Base-by-base conservation (phyloP, 2,888 invertebrate species). In the Ornithoptera priamus region DNA sequence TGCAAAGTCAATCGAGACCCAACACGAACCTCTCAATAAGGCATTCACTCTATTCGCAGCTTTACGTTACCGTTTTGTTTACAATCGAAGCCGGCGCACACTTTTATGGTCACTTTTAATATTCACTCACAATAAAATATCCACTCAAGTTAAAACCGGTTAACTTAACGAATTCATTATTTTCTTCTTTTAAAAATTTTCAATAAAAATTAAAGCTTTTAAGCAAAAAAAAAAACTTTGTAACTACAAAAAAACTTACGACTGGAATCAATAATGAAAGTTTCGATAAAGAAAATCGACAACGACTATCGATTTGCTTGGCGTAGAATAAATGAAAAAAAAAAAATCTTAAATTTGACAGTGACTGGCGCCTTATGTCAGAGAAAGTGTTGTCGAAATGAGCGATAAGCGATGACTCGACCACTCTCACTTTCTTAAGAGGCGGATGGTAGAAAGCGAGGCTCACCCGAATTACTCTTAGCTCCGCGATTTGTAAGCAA, bases 361-460 rank as follows among this genome's bases (percentile, higher is more conserved):
- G 60, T 20, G 18, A 60, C 57, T 62, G 30, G 61, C 60, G 63
- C 63, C 65, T 66, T 66, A 62, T 66, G 70, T 65, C 68, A 65
- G 72, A 68, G 73, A 73, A 73, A 73, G 73, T 72, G 69, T 68
- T 72, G 71, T 67, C 72, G 70, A 72, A 72, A 72, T 71, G 71
- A 65, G 68, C 66, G 50, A 22, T 60, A 65, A 62, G 42, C 64
- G 70, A 60, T 64, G 70, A 66, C 62, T 57, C 58, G 53, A 59
- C 73, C 75, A 78, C 81, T 81, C 81, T 80, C 81, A 79, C 81
- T 81, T 78, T 78, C 75, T 67, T 72, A 67, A 72, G 65, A 69
- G 71, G 59, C 66, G 69, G 68, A 63, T 71, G 62, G 66, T 75
- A 77, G 77, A 77, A 77, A 78, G 80, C 76, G 76, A 76, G 74